phyloP scores from a whole-genome alignment of 2,113 vertebrate species.

The Spea multiplicata region DNA sequence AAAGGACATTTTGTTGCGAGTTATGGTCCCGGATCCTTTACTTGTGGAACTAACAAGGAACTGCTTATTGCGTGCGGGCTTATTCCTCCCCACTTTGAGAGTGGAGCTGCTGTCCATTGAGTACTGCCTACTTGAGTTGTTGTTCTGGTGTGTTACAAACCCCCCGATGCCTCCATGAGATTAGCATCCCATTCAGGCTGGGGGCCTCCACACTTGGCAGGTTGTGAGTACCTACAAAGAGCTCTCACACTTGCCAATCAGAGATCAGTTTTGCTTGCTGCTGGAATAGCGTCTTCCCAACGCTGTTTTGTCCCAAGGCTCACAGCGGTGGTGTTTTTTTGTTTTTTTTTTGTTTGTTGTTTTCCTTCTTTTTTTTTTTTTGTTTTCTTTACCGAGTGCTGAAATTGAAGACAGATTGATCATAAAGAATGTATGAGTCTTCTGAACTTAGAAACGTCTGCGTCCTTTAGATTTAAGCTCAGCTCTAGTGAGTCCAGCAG shows the following conservation, averaged over 20 bases:
- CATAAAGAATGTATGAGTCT: slow-evolving; percentile 54
- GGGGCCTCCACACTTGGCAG: slow-evolving; percentile 11
- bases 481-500: slow-evolving; percentile 37
- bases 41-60: slow-evolving; percentile 13
- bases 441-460: slow-evolving; percentile 55
- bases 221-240: slow-evolving; percentile 9
- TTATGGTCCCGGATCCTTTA: slow-evolving; percentile 22
- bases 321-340: background rate
- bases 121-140: slow-evolving; percentile 9
- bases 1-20: slow-evolving; percentile 13
- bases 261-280: slow-evolving; percentile 9
- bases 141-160: slow-evolving; percentile 4
- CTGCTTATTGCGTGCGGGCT: slow-evolving; percentile 1
- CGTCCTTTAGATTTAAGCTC: slow-evolving; percentile 54
- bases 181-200: slow-evolving; percentile 14
- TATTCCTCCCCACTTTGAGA: slow-evolving; percentile 15
- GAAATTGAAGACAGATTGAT: slow-evolving; percentile 56
- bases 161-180: background rate
- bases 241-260: slow-evolving; percentile 13
- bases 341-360: slow-evolving; percentile 24
- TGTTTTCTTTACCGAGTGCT: slow-evolving; percentile 49
- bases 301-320: slow-evolving; percentile 10
- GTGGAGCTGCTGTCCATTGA: background rate
- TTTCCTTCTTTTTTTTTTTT: slow-evolving; percentile 49
- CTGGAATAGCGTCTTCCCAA: slow-evolving; percentile 6